Evolutionary conservation across 2,888 invertebrate genomes (phyloP).

Genomic region (Scaptomyza polygonia): DNA sequence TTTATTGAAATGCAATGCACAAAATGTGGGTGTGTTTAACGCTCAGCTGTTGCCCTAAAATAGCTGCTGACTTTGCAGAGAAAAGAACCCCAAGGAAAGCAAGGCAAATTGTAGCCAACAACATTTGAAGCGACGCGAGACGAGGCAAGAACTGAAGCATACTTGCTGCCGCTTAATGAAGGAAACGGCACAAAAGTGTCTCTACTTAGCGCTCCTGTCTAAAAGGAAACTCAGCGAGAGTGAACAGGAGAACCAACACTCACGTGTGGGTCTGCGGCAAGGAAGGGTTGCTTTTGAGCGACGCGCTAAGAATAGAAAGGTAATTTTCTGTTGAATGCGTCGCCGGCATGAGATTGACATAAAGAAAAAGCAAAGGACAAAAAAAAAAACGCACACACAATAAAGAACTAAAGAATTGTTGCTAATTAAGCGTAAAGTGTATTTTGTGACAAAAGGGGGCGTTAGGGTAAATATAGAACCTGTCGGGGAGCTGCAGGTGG

Average conservation of each 20-base stretch:
- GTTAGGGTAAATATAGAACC: background rate
- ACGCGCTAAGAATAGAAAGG: slow-evolving; percentile 42
- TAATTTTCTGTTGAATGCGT: slow-evolving; percentile 34
- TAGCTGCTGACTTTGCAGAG: slow-evolving; percentile 52
- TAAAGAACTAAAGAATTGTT: slow-evolving; percentile 21
- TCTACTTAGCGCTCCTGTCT: slow-evolving; percentile 28
- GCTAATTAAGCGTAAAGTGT: slow-evolving; percentile 35
- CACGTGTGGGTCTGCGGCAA: too few species aligned
- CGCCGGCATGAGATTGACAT: slow-evolving; percentile 27
- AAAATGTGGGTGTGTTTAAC: slow-evolving; percentile 41
- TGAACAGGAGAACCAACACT: slow-evolving; percentile 10
- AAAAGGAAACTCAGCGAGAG: background rate
- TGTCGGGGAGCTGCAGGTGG: background rate
- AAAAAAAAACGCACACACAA: background rate
- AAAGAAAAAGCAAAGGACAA: background rate
- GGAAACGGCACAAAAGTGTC: slow-evolving; percentile 62
- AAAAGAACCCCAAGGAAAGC: slow-evolving; percentile 20
- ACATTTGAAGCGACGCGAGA: slow-evolving; percentile 8
- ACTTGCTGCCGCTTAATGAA: slow-evolving; percentile 68
- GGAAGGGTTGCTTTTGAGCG: slow-evolving; percentile 18
- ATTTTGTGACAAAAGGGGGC: background rate
- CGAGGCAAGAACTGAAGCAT: slow-evolving; percentile 47
- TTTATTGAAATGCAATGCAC: slow-evolving; percentile 61
- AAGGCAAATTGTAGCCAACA: slow-evolving; percentile 39
- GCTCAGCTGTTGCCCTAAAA: slow-evolving; percentile 26